A percentile compares a stretch with the other conserved stretches of the same genome.
These are phyloP conservation scores for Callopanchax toddi DNA, from an alignment of 2,113 vertebrate genomes.

Conservation along the genomic window DNA sequence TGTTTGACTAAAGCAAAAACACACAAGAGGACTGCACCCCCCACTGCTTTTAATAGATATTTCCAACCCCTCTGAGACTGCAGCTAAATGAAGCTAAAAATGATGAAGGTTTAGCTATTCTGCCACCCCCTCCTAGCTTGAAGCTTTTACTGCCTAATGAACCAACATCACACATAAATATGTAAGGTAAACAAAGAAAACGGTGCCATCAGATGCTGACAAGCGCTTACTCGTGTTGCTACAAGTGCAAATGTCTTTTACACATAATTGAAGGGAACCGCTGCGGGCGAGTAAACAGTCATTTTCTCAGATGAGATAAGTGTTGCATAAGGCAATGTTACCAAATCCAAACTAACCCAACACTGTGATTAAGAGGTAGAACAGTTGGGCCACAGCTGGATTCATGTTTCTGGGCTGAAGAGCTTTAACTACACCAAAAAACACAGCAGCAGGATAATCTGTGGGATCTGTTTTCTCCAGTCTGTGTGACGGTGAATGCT, in stretches of 20 bases:
- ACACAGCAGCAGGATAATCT: constrained; percentile 6
- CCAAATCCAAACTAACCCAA: constrained; percentile 29
- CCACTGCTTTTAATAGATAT: too few relatives aligned
- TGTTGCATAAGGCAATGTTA: constrained; percentile 29
- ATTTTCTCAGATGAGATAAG: constrained; percentile 33
- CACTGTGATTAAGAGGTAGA: background rate
- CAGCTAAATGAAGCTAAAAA: constrained; percentile 4
- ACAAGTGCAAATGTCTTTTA: constrained; percentile 15
- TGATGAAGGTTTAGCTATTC: background rate
- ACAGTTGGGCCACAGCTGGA: constrained; percentile 4
- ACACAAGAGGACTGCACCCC: too few relatives aligned
- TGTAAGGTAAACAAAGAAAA: constrained; percentile 12
- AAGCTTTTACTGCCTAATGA: constrained; percentile 9
- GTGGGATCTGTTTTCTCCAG: background rate
- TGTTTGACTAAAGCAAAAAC: constrained; percentile 8
- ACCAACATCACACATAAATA: constrained; percentile 2
- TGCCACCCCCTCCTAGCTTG: background rate
- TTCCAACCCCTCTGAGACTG: background rate
- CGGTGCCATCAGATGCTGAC: background rate
- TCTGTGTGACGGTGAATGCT: background rate
- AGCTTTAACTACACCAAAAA: too few relatives aligned
- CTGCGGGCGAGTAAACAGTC: constrained; percentile 22
- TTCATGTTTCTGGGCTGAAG: constrained; percentile 6
- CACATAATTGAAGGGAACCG: constrained; percentile 6
- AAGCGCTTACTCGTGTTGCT: constrained; percentile 12